phyloP scores from a whole-genome alignment of 2,113 vertebrate species.

The Harpagus bidentatus region DNA sequence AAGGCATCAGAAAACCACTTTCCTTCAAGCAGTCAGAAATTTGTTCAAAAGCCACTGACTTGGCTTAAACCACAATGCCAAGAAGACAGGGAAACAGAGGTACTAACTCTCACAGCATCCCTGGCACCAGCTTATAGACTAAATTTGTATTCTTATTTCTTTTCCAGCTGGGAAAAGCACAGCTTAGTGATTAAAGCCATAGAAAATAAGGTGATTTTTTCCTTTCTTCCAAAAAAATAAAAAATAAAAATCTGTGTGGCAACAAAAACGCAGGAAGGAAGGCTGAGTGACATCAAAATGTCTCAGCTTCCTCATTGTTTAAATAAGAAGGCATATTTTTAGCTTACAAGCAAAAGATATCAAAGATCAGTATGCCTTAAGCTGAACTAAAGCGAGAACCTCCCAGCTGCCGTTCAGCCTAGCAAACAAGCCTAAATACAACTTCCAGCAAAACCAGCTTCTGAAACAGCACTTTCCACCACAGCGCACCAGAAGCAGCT shows the following conservation, averaged over 20 bases:
- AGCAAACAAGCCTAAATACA: accelerated
- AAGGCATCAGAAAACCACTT: neutral
- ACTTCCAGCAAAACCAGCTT: neutral
- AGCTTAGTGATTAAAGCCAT: neutral
- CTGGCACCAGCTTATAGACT: neutral
- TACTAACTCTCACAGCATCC: neutral
- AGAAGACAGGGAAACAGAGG: neutral
- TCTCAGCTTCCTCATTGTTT: neutral
- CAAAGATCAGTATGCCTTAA: neutral
- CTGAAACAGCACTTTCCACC: neutral
- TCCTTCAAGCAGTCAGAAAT: neutral
- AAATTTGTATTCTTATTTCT: neutral
- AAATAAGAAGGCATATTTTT: neutral
- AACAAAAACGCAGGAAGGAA: neutral
- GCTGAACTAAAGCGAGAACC: neutral
- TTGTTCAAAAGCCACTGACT: neutral
- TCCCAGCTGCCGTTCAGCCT: neutral
- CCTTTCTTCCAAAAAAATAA: neutral
- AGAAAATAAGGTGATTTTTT: neutral
- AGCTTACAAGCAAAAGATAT: neutral
- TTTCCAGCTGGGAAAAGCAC: neutral
- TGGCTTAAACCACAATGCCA: neutral
- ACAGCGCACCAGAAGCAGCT: neutral
- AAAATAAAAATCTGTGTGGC: neutral
- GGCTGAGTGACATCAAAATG: neutral